Percentiles rank a stretch among this genome's conserved stretches.
Evolutionary conservation across 2,888 invertebrate species (phyloP).

Genomic region (Dynastes grantii): DNA sequence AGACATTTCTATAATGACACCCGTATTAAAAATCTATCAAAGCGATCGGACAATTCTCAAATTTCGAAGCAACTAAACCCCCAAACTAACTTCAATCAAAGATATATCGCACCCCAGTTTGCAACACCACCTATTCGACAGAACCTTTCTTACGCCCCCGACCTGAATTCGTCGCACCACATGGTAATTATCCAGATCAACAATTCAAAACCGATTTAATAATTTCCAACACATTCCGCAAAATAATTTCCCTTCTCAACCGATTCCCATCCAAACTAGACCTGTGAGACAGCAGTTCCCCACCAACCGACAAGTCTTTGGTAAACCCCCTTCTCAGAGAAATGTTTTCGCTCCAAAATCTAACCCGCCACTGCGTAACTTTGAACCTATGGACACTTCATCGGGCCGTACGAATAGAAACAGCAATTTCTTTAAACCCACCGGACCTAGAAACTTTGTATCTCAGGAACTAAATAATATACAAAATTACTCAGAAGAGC

Average conservation of each 20-base stretch:
- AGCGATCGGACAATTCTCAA: neutral
- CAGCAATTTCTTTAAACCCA: neutral
- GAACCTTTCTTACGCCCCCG: neutral
- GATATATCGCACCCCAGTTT: no score
- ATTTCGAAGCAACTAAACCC: no score
- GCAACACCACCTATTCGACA: no score
- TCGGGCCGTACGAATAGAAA: neutral
- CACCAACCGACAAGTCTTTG: constrained; percentile 11
- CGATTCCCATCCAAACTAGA: constrained; percentile 4
- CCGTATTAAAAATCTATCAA: constrained; percentile 7
- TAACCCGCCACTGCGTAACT: no score
- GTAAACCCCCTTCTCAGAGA: neutral
- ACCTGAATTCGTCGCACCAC: no score
- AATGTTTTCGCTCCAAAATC: constrained; percentile 2
- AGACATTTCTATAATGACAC: constrained; percentile 18
- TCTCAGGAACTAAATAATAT: neutral
- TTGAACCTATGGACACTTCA: constrained; percentile 12
- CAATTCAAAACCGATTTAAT: no score
- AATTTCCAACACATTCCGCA: no score
- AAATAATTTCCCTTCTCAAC: neutral
- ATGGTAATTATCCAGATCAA: no score
- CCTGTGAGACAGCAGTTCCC: neutral
- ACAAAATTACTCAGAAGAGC: neutral
- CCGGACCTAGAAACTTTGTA: neutral
- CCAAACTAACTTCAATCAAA: neutral